A percentile compares a stretch with the other conserved stretches of the same genome.
Evolutionary conservation across 2,113 vertebrate species (phyloP).

Genomic region (Coracopsis vasa): DNA sequence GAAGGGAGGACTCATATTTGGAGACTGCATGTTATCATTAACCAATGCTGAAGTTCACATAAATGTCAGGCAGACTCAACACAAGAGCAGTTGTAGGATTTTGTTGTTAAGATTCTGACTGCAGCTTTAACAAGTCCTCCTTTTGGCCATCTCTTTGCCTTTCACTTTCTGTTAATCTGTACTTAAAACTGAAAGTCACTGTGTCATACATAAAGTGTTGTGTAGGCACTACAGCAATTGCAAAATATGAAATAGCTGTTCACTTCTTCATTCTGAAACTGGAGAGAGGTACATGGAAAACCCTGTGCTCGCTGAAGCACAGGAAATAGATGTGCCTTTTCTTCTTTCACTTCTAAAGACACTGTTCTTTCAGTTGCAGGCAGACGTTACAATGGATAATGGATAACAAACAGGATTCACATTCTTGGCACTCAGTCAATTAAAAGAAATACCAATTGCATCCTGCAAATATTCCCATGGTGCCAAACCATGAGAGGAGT

Average conservation of each 20-base stretch:
- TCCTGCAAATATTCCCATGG: constrained; percentile 62
- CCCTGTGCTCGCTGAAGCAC: background rate
- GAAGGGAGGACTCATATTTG: background rate
- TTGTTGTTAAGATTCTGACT: background rate
- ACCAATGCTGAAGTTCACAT: background rate
- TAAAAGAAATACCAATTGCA: constrained; percentile 66
- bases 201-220: background rate
- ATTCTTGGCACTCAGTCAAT: constrained; percentile 65
- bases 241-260: background rate
- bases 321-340: background rate
- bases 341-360: background rate
- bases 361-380: background rate
- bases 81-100: background rate
- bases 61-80: background rate
- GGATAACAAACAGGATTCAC: constrained; percentile 49
- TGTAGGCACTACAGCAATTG: background rate
- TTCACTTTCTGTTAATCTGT: background rate
- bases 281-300: background rate
- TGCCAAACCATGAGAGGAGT: constrained; percentile 69
- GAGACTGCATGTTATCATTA: background rate
- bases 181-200: background rate
- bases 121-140: background rate
- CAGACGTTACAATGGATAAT: constrained; percentile 16
- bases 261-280: background rate
- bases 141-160: background rate